These are phyloP conservation scores for Penaeus chinensis DNA, from an alignment of 1,140 invertebrate genomes.

Conservation along the genomic window DNA sequence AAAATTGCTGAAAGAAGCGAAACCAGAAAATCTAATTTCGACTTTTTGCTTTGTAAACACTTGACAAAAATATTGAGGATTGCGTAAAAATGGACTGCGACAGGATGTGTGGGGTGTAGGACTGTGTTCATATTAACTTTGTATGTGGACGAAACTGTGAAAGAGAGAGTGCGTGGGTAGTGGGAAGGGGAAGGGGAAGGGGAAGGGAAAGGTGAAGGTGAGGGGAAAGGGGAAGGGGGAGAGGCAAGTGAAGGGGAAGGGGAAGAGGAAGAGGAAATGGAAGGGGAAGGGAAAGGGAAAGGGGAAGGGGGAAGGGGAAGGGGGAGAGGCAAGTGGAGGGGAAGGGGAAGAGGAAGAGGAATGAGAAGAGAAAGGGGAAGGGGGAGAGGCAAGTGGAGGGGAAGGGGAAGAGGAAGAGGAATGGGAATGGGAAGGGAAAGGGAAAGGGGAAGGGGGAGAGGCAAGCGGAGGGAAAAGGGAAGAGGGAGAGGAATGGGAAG, in stretches of 20 bases:
- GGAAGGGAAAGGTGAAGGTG: constrained; percentile 1
- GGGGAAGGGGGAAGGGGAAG: background rate
- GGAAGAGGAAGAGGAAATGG: background rate
- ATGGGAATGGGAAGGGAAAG: background rate
- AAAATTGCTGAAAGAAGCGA: constrained; percentile 2
- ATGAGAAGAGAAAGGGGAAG: background rate
- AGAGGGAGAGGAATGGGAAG: background rate
- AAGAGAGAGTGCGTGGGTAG: background rate
- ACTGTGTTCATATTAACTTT: no score
- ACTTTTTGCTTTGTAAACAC: constrained; percentile 35
- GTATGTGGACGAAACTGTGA: no score
- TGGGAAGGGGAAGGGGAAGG: background rate
- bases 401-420: background rate
- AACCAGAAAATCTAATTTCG: constrained; percentile 51
- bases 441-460: background rate
- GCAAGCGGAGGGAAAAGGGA: background rate
- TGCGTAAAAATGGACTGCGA: background rate
- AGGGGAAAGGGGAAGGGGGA: background rate
- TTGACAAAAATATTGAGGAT: constrained; percentile 1
- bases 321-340: background rate
- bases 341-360: background rate
- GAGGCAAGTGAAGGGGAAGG: background rate
- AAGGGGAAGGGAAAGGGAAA: background rate
- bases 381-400: background rate
- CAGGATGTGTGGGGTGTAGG: no score